Conservation (phyloP, 2,888 invertebrate species). For the Nezara viridula region DNA sequence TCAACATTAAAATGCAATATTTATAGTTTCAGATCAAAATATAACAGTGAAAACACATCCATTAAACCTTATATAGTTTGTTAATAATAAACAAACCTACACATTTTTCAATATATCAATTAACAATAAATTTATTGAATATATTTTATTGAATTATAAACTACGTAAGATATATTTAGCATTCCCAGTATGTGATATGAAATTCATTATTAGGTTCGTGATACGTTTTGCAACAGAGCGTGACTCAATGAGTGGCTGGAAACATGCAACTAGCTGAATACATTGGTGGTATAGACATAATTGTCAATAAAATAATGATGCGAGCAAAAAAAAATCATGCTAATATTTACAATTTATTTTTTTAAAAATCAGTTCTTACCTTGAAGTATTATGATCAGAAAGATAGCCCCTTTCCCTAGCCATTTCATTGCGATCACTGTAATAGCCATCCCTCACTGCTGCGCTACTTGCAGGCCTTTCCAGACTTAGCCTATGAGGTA, state of each 20-base stretch:
- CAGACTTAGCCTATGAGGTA: slow-evolving; percentile 78
- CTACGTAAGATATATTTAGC: neutral
- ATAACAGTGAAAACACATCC: neutral
- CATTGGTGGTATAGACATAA: neutral
- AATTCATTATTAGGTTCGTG: slow-evolving; percentile 1
- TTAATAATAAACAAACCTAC: neutral
- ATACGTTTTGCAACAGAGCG: slow-evolving; percentile 23
- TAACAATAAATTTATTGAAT: neutral
- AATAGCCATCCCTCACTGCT: slow-evolving; percentile 83
- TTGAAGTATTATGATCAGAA: slow-evolving; percentile 81
- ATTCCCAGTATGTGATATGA: neutral
- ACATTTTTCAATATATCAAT: neutral
- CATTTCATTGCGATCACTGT: slow-evolving; percentile 90
- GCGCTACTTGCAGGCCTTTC: slow-evolving; percentile 74
- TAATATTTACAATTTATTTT: neutral
- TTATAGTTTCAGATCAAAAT: neutral
- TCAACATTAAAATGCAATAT: neutral
- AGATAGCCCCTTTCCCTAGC: slow-evolving; percentile 83
- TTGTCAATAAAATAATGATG: slow-evolving; percentile 3
- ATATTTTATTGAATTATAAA: neutral
- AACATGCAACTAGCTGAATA: slow-evolving; percentile 44
- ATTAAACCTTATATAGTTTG: neutral
- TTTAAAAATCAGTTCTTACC: slow-evolving; percentile 66
- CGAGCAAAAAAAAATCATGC: slow-evolving; percentile 29
- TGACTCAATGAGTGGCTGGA: slow-evolving; percentile 27